phyloP scores from a whole-genome alignment of 2,113 vertebrate genomes.

The Indicator maculatus region DNA sequence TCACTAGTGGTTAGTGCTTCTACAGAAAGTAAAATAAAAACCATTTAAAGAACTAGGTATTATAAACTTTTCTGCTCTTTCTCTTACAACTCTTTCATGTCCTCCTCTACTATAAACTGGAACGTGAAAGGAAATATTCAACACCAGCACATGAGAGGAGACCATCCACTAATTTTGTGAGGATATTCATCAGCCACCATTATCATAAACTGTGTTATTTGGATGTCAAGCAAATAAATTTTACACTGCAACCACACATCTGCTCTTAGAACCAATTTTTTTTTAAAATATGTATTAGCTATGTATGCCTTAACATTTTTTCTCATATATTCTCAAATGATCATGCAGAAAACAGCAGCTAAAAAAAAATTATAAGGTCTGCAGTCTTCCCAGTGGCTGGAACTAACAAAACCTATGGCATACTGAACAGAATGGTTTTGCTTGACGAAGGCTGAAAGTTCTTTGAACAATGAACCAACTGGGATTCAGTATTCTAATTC shows the following conservation, averaged over 20 bases:
- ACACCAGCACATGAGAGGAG: neutral
- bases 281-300: neutral
- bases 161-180: neutral
- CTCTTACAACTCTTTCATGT: neutral
- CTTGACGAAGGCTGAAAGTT: neutral
- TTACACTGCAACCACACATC: neutral
- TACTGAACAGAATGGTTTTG: neutral
- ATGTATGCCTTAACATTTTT: neutral
- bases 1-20: neutral
- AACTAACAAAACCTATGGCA: neutral
- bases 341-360: neutral
- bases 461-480: slow-evolving; percentile 21
- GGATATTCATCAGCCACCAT: neutral
- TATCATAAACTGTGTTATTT: neutral
- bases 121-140: neutral
- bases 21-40: neutral
- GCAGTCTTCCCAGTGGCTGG: neutral
- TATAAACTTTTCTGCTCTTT: neutral
- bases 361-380: slow-evolving; percentile 2
- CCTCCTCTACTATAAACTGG: neutral
- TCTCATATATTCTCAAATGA: neutral
- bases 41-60: neutral
- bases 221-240: neutral
- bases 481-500: slow-evolving; percentile 60
- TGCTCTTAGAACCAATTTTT: neutral